Evolutionary conservation across 2,113 vertebrate species (phyloP).

Genomic region (Callorhinus ursinus): DNA sequence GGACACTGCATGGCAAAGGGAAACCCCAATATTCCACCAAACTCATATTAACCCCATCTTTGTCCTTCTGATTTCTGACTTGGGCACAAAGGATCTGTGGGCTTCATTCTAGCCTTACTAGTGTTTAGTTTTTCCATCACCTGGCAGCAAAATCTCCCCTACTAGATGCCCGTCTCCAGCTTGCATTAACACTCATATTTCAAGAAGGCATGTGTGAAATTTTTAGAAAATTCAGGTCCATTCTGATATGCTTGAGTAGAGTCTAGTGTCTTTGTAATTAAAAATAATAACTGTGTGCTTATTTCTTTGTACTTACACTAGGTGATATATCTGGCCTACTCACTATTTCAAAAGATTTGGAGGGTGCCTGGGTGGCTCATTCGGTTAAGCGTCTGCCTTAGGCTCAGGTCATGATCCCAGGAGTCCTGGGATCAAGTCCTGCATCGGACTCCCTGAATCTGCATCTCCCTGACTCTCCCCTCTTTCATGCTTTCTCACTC

Average conservation of each 20-base stretch:
- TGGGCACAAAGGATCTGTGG: neutral
- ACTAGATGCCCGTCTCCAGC: neutral
- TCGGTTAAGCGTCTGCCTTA: no score
- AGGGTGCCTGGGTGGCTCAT: neutral
- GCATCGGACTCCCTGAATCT: no score
- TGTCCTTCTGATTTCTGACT: neutral
- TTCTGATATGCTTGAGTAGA: neutral
- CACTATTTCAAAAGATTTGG: neutral
- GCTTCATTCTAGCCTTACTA: neutral
- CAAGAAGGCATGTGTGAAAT: neutral
- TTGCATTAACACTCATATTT: neutral
- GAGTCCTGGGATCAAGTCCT: no score
- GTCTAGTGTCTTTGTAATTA: neutral
- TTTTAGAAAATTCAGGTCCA: neutral
- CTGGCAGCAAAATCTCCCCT: neutral
- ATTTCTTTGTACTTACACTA: neutral
- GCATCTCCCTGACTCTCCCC: no score
- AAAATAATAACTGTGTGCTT: neutral
- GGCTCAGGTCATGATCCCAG: no score
- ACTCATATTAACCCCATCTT: neutral
- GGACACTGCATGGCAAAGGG: neutral
- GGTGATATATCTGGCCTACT: neutral
- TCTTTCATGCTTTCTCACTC: no score
- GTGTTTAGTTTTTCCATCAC: neutral
- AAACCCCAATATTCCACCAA: neutral